phyloP scores from a whole-genome alignment of 2,888 invertebrate species.

The Quadroppia sp. region DNA sequence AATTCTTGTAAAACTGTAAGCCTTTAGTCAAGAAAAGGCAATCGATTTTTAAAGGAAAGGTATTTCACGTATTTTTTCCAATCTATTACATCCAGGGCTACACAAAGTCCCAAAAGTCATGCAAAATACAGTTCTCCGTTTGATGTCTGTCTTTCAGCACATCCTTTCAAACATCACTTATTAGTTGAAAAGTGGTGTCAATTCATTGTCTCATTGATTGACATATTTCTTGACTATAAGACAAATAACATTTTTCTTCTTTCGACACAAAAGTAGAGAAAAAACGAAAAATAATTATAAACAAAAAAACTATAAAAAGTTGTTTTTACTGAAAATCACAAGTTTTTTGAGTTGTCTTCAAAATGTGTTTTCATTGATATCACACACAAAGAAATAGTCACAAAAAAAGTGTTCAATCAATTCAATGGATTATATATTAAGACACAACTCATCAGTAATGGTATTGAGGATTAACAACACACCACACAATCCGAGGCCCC shows the following conservation, averaged over 20 bases:
- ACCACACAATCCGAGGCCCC: neutral
- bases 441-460: neutral
- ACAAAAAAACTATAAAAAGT: neutral
- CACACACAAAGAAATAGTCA: neutral
- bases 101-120: neutral
- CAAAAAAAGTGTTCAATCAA: neutral
- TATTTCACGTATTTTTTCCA: conserved; percentile 16
- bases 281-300: neutral
- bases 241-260: conserved; percentile 4
- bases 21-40: conserved; percentile 19
- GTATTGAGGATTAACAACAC: neutral
- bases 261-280: neutral
- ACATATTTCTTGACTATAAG: neutral
- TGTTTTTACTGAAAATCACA: neutral
- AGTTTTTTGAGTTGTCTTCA: neutral
- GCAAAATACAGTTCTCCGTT: neutral
- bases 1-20: conserved; percentile 15
- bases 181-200: conserved; percentile 12
- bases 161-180: neutral
- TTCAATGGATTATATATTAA: neutral
- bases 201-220: neutral
- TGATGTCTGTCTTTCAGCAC: neutral
- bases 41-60: conserved; percentile 5
- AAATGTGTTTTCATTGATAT: neutral
- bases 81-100: conserved; percentile 10